Evolutionary conservation across 2,797 vertebrate species (phyloP), one percentile per base, ranked within the genome.

Genomic region (Brachymystax lenok): DNA sequence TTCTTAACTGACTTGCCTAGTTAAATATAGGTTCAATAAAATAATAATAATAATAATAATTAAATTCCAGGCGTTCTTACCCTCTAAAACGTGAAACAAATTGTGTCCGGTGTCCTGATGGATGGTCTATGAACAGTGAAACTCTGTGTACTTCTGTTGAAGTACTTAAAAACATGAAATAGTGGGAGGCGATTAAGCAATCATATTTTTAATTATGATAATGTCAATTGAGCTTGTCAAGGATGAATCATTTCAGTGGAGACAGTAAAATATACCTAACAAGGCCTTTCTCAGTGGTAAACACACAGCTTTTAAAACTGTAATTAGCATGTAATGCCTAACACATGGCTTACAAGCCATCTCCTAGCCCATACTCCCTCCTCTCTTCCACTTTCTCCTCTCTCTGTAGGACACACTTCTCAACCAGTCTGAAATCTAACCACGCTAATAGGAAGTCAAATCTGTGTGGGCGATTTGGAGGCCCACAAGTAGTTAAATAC

Each of bases 321-420:
- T 87, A 94, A 95, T 95, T 94, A 94, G 91, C 89, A 86, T 90
- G 87, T 95, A 95, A 95, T 94, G 93, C 80, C 77, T 91, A 93
- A 92, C 94, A 95, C 90, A 95, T 95, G 93, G 89, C 85, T 81
- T 77, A 89, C 91, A 90, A 92, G 80, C 82, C 87, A 82, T 88
- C 87, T 87, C 89, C 87, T 86, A 83, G 84, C 80, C 87, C 78
- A 50, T 10, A 87, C 87, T 88, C 83, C 85, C 86, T 89, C 79
- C 80, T 82, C 84, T 80, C 70, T 17, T 83, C 85, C 86, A 86
- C 86, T 88, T 86, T 90, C 85, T 79, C 79, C 76, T 75, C 59
- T 75, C 88, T 75, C 88, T 59, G 86, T 85, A 82, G 87, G 89
- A 92, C 88, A 85, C 86, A 91, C 89, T 91, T 89, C 91, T 90